Conservation (phyloP, 2,888 invertebrate genomes). For the Tromatobia lineatoria region DNA sequence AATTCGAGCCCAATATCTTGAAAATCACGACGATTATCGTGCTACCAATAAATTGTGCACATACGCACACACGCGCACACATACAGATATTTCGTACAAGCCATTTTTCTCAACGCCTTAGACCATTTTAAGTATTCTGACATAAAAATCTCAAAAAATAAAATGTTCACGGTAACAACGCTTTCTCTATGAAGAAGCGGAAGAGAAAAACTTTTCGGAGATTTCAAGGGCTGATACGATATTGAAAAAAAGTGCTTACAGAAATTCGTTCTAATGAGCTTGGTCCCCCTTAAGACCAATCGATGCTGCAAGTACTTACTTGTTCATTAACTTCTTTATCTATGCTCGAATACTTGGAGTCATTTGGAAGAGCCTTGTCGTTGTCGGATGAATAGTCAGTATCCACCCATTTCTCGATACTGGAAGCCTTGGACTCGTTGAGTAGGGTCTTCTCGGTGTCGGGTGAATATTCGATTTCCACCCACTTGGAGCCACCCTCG, state of each 20-base stretch:
- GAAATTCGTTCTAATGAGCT: neutral
- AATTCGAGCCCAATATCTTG: too few relatives aligned
- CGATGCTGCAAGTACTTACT: constrained; percentile 67
- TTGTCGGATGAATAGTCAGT: constrained; percentile 62
- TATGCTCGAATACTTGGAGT: constrained; percentile 44
- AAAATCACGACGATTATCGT: too few relatives aligned
- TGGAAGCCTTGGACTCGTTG: constrained; percentile 77
- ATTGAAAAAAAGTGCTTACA: neutral
- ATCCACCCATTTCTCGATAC: constrained; percentile 74
- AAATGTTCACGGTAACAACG: too few relatives aligned
- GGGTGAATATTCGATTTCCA: constrained; percentile 84
- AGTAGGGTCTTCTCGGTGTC: constrained; percentile 82
- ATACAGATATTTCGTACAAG: too few relatives aligned
- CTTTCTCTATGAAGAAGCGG: too few relatives aligned
- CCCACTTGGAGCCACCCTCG: constrained; percentile 82
- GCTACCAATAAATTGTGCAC: too few relatives aligned
- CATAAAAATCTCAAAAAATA: too few relatives aligned
- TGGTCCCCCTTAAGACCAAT: neutral
- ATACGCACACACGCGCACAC: too few relatives aligned
- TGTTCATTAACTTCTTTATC: constrained; percentile 72
- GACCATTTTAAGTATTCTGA: too few relatives aligned
- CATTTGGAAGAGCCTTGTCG: constrained; percentile 53
- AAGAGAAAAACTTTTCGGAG: too few relatives aligned
- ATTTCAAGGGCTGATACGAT: neutral
- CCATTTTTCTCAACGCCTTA: too few relatives aligned